Evolutionary conservation across 1,140 invertebrate genomes (phyloP).

Genomic region (Monomorium pharaonis): DNA sequence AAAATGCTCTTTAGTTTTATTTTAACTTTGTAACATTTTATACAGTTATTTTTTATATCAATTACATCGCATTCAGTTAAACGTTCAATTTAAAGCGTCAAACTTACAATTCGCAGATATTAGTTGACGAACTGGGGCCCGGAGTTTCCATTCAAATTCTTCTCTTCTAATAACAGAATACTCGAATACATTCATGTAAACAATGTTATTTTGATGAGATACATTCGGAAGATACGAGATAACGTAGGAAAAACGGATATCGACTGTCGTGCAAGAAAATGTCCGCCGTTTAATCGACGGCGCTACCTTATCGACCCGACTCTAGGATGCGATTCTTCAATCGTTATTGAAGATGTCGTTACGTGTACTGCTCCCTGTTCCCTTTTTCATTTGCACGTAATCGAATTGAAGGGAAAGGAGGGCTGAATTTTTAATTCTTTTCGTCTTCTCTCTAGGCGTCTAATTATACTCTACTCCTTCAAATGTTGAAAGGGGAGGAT

Average conservation of each 20-base stretch:
- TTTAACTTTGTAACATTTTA: not conserved
- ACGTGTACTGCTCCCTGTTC: not conserved
- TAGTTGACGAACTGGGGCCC: not conserved
- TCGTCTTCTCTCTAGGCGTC: not conserved
- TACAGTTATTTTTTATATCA: not conserved
- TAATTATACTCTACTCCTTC: not conserved
- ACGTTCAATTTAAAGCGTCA: not conserved
- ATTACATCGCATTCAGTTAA: not conserved
- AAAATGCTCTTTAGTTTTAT: not conserved
- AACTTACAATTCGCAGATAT: conserved; percentile 35
- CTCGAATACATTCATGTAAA: not conserved
- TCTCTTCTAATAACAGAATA: not conserved
- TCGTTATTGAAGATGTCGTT: not conserved
- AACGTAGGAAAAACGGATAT: not conserved
- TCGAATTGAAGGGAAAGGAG: too few relatives aligned
- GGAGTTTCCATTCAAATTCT: not conserved
- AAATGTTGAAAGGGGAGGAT: not conserved
- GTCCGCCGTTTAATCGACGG: not conserved
- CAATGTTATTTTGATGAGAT: not conserved
- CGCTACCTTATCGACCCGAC: not conserved
- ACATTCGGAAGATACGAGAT: not conserved
- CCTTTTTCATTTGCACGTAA: not conserved
- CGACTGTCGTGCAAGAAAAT: not conserved
- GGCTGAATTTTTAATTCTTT: not conserved
- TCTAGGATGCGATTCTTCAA: not conserved